Evolutionary conservation across 1,140 invertebrate species (phyloP).

Genomic region (Penaeus indicus): DNA sequence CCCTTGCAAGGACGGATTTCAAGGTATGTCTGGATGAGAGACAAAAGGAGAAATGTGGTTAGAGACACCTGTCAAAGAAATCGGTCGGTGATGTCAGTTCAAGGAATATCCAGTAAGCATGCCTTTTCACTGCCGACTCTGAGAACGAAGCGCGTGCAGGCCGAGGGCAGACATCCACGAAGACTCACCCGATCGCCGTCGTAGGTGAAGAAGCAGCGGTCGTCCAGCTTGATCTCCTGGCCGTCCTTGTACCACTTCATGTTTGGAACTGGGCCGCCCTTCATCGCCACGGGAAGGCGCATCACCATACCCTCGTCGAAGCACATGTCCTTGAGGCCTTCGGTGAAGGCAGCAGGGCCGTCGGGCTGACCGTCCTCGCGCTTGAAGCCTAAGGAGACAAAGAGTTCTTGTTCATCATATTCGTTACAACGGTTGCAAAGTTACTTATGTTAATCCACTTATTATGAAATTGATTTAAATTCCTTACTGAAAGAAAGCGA

Average conservation of each 20-base stretch:
- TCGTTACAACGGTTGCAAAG: background rate
- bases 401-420: background rate
- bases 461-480: slow-evolving; percentile 67
- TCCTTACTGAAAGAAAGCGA: slow-evolving; percentile 85
- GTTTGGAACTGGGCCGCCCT: slow-evolving; percentile 60
- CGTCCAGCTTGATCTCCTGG: slow-evolving; percentile 78
- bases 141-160: no score
- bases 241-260: slow-evolving; percentile 82
- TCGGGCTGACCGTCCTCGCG: slow-evolving; percentile 62
- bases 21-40: slow-evolving; percentile 76
- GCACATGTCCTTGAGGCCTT: slow-evolving; percentile 58
- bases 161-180: no score
- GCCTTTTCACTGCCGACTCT: no score
- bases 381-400: slow-evolving; percentile 36
- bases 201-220: slow-evolving; percentile 83
- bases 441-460: background rate
- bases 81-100: background rate
- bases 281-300: slow-evolving; percentile 55
- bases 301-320: slow-evolving; percentile 62
- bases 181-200: slow-evolving; percentile 68
- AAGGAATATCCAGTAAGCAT: no score
- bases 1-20: slow-evolving; percentile 80
- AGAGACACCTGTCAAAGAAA: background rate
- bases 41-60: slow-evolving; percentile 1
- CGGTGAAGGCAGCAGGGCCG: slow-evolving; percentile 56